These are phyloP conservation scores for Drosophila limbata DNA, from an alignment of 2,888 invertebrate species.

Conservation along the genomic window DNA sequence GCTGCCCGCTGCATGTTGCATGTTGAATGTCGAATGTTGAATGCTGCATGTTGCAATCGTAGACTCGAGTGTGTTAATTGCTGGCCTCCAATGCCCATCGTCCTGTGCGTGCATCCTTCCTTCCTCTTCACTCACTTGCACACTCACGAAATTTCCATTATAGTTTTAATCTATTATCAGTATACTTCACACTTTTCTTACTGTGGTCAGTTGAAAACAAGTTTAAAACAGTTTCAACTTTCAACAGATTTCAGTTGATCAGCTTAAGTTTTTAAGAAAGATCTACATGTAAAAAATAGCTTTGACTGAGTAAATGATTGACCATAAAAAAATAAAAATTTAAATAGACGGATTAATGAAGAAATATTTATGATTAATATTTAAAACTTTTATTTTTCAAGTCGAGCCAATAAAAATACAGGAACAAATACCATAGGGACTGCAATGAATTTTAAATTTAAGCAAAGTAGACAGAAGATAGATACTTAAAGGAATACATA, in stretches of 20 bases:
- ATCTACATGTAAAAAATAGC: too few species aligned
- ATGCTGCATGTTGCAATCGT: conserved; percentile 59
- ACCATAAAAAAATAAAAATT: not conserved
- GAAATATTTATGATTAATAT: too few species aligned
- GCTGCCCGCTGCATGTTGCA: conserved; percentile 60
- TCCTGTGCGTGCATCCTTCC: conserved; percentile 3
- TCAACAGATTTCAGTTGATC: conserved; percentile 28
- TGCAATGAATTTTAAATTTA: too few species aligned
- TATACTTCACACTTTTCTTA: not conserved
- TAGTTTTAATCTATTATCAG: conserved; percentile 57
- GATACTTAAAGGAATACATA: too few species aligned
- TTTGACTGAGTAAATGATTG: too few species aligned
- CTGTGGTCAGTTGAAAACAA: conserved; percentile 14
- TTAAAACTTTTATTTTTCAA: too few species aligned
- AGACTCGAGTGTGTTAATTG: conserved; percentile 76
- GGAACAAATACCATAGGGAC: too few species aligned
- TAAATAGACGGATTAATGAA: too few species aligned
- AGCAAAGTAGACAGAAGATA: too few species aligned
- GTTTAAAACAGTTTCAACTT: conserved; percentile 38
- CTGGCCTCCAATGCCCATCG: conserved; percentile 42
- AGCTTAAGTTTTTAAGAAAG: not conserved
- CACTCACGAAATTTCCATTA: conserved; percentile 39
- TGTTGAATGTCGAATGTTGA: conserved; percentile 39
- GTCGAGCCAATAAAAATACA: too few species aligned
- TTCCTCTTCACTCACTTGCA: conserved; percentile 2